Base-by-base conservation (phyloP, 2,113 vertebrate species). In the Cichladusa arquata region DNA sequence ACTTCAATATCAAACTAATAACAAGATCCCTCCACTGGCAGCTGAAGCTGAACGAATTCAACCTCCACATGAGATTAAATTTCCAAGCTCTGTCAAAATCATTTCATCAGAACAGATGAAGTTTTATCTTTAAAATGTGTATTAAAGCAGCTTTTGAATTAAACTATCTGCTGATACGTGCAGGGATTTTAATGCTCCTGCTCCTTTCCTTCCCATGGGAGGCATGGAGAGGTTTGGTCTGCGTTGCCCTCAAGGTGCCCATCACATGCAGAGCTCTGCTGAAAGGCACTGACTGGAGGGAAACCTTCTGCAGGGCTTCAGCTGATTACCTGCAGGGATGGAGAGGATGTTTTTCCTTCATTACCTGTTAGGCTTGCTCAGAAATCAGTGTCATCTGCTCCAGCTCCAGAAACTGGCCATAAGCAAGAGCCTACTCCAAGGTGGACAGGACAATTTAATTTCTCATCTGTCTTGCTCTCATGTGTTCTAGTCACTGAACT, bases 31-130 rank as follows among this genome's bases (percentile, higher is more conserved):
- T 8, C 0, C 1, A 65, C 40, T 34, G 74, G 86, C 45, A 93
- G 88, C 78, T 40, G 69, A 84, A 79, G 65, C 82, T 90, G 76
- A 93, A 86, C 53, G 6, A 92, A 88, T 81, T 66, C 67, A 93
- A 5, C 40, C 38, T 78, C 51, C 72, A n/a, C 1, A 2, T 62
- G 67, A 73, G 60, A 94, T 81, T 84, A 83, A 94, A 86, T 88
- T 95, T 58, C 82, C 79, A 62, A 70, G 72, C 60, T 54, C 88
- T 90, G 88, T 81, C 94, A 83, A 71, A 57, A 86, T 70, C 31
- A 70, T 90, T 93, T 69, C 45, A 66, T 34, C 72, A 83, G 76
- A 86, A 50, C 76, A 90, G 48, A 76, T 50, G 61, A 72, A 60
- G 67, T 50, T 70, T 73, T 40, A 54, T 33, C 64, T 80, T 92